Base-by-base conservation (phyloP, 2,888 invertebrate genomes). In the Eulithis testata region DNA sequence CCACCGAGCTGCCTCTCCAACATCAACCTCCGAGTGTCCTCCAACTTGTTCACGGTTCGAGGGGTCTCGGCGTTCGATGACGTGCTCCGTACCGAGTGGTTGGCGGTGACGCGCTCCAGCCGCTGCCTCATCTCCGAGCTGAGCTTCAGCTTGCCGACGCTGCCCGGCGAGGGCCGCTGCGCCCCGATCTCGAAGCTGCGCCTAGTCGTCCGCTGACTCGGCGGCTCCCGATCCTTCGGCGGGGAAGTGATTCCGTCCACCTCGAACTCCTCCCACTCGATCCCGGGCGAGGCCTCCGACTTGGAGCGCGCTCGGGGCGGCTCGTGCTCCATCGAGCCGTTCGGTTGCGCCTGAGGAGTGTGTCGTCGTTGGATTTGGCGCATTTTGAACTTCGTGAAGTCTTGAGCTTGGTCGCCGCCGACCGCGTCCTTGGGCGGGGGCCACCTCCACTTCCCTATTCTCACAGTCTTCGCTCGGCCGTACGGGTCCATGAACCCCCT, bases 361-460 rank as follows among this genome's bases (percentile, higher is more conserved):
- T 96, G 96, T 82, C 97, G 96, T 49, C 97, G 93, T 71, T 96
- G 95, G 76, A 96, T 96, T 81, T 97, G 97, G 0, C 97, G 94
- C 94, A 97, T 94, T 88, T 98, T 98, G 78, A 98, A 98, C 74
- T 97, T 97, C 64, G 97, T 96, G 79, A 98, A 98, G 73, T 96
- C 96, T 79, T 97, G 97, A 5, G 95, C 94, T 12, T 94, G 94
- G 68, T 96, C 96, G 70, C 95, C 95, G 11, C 93, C 94, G 36
- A 94, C 95, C 0, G 96, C 96, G 14, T 95, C 95, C 31, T 95
- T 95, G 63, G 97, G 96, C 11, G 98, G 98, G 7, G 99, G 99
- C 99, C 99, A 99, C 69, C 97, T 94, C 98, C 98, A 98, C 88
- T 98, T 98, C 1, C 98, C 99, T 61, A 99, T 98, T 40, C 98